A percentile compares a stretch with the other conserved stretches of the same genome.
Evolutionary conservation across 2,113 vertebrate species (phyloP).

Genomic region (Amphilophus citrinellus): DNA sequence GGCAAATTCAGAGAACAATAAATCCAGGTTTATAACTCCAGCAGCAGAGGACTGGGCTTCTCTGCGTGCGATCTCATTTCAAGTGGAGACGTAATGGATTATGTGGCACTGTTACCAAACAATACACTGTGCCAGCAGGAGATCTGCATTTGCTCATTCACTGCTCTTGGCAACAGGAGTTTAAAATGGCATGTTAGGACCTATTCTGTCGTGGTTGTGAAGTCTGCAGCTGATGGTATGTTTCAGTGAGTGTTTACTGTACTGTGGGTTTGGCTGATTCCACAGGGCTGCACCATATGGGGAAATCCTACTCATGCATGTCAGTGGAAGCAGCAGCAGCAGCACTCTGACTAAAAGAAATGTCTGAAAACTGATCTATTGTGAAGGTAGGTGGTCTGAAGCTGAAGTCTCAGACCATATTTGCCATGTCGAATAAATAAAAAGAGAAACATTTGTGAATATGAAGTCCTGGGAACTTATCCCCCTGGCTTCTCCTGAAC

Average conservation of each 20-base stretch:
- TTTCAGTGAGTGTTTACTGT: slow-evolving; percentile 41
- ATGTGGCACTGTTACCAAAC: not conserved
- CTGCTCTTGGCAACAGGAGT: not conserved
- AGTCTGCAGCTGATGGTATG: slow-evolving; percentile 43
- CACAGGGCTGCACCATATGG: slow-evolving; percentile 33
- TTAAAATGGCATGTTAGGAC: not conserved
- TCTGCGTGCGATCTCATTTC: not conserved
- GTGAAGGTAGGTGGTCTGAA: slow-evolving; percentile 9
- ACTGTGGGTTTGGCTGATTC: slow-evolving; percentile 46
- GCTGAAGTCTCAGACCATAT: not conserved
- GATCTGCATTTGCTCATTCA: not conserved
- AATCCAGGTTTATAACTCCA: not conserved
- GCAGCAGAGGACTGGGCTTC: not conserved
- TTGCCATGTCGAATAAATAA: slow-evolving; percentile 18
- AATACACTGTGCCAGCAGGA: not conserved
- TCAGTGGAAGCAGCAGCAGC: slow-evolving; percentile 20
- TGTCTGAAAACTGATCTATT: not conserved
- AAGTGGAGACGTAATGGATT: not conserved
- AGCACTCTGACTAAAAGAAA: not conserved
- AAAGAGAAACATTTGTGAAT: slow-evolving; percentile 1
- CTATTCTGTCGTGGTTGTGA: slow-evolving; percentile 23
- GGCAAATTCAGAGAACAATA: not conserved
- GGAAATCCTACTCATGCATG: slow-evolving; percentile 34
- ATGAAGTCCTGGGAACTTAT: slow-evolving; percentile 61
- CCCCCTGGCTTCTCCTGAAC: slow-evolving; percentile 40